Percentiles rank a stretch among this genome's conserved stretches.
Conservation (phyloP, 2,797 vertebrate genomes). For the Sparus aurata region DNA sequence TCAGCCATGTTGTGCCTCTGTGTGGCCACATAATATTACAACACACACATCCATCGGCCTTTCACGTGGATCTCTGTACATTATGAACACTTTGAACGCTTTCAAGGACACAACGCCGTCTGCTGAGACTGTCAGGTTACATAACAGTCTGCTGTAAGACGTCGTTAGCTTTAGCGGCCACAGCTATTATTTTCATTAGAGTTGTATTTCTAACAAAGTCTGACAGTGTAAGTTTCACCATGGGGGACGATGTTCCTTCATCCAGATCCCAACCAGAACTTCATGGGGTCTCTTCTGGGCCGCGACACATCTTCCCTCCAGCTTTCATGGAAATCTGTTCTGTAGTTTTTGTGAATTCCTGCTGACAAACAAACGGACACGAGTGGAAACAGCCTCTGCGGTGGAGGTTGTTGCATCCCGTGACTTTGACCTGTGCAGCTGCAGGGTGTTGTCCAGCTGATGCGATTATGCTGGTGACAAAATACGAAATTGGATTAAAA, state of each 20-base stretch:
- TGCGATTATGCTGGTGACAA: too few species aligned
- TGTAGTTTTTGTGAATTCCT: too few species aligned
- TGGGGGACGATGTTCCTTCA: background rate
- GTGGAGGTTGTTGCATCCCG: too few species aligned
- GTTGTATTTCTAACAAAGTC: background rate
- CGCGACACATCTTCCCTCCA: too few species aligned
- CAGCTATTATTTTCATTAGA: background rate
- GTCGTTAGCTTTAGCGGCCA: background rate
- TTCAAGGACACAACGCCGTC: background rate
- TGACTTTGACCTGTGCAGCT: background rate
- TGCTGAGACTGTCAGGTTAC: conserved; percentile 15
- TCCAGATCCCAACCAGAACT: too few species aligned
- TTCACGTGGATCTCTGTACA: background rate
- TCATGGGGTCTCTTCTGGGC: too few species aligned
- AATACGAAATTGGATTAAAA: background rate
- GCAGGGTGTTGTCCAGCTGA: background rate
- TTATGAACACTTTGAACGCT: conserved; percentile 20
- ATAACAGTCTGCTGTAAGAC: background rate
- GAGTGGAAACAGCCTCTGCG: too few species aligned
- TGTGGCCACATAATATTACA: conserved; percentile 46
- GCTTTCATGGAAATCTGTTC: too few species aligned
- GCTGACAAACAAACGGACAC: too few species aligned
- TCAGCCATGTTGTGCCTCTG: conserved; percentile 17
- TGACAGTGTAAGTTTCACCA: background rate
- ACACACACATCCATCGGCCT: conserved; percentile 12